phyloP scores from a whole-genome alignment of 1,140 invertebrate species.

The Drosophila varians region DNA sequence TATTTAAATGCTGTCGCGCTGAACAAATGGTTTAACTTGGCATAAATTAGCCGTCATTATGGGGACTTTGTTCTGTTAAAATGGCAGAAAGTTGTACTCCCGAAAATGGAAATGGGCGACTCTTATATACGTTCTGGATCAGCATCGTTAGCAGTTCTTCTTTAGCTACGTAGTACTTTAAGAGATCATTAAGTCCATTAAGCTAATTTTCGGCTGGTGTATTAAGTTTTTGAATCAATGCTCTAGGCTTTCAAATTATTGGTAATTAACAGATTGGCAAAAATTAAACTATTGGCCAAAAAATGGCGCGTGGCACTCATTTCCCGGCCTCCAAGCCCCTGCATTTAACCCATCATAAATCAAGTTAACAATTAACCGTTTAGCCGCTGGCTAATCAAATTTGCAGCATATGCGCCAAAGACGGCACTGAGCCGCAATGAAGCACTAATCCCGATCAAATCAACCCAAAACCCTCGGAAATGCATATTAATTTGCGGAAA shows the following conservation, averaged over 20 bases:
- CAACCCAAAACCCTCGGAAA: constrained; percentile 59
- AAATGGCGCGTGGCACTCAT: background rate
- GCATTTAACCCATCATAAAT: constrained; percentile 6
- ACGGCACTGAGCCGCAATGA: constrained; percentile 49
- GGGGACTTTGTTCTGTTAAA: background rate
- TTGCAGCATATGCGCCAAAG: constrained; percentile 61
- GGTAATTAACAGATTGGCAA: background rate
- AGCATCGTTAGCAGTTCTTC: background rate
- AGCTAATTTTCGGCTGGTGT: background rate
- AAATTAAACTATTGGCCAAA: background rate
- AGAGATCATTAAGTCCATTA: background rate
- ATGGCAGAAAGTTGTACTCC: background rate
- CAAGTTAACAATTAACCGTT: constrained; percentile 27
- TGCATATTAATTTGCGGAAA: constrained; percentile 52
- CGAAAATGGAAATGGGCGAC: background rate
- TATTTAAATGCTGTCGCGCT: constrained; percentile 41
- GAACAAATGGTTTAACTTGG: background rate
- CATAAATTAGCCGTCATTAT: constrained; percentile 24
- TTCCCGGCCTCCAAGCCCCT: background rate
- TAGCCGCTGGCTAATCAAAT: constrained; percentile 40
- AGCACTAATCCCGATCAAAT: constrained; percentile 68
- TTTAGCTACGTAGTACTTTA: background rate
- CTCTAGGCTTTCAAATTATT: background rate
- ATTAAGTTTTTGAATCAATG: background rate
- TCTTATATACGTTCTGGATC: background rate